Evolutionary conservation across 2,888 invertebrate genomes (phyloP), one percentile per base, ranked within the genome.

Genomic region (Exocentrus adspersus): DNA sequence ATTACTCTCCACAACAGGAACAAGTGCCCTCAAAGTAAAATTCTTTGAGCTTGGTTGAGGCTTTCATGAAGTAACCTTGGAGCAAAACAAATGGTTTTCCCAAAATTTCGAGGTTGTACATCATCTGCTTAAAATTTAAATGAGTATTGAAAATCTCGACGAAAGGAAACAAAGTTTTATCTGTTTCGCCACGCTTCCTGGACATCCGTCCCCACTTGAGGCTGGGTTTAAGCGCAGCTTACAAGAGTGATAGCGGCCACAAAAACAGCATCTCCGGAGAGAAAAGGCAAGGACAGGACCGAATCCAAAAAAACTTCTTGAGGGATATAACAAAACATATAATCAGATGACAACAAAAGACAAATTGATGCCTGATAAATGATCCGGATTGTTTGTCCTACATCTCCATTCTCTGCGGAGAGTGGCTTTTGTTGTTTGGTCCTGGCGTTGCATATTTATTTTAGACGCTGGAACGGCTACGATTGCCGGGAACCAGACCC

Each of bases 281-380:
- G 10, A 37, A 37, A 37, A n/a, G 37, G 37, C 37, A 37, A 37
- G 37, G 37, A 37, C 37, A 37, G 2, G 12, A 2, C 37, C 37
- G 37, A 5, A n/a, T 37, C 12, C 14, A 37, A 37, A 37, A 37
- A 37, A n/a, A n/a, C n/a, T 14, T n/a, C 4, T 14, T 37, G n/a
- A 12, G 37, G n/a, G 37, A 37, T 37, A 37, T 37, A 37, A 37
- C 37, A 37, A 37, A 37, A 37, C 37, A 37, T 37, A 37, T 37
- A 37, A 37, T 37, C 37, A 12, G 37, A 37, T 12, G 37, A 37
- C 37, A n/a, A 37, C 37, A 37, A n/a, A 37, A 37, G 37, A 37
- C 37, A 37, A 37, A 37, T 37, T 37, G 37, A 37, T 37, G 37
- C n/a, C n/a, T 37, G 37, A 37, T 37, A 37, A 37, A 37, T 37